Conservation (phyloP, 2,797 vertebrate species). For the Tragopan temminckii region DNA sequence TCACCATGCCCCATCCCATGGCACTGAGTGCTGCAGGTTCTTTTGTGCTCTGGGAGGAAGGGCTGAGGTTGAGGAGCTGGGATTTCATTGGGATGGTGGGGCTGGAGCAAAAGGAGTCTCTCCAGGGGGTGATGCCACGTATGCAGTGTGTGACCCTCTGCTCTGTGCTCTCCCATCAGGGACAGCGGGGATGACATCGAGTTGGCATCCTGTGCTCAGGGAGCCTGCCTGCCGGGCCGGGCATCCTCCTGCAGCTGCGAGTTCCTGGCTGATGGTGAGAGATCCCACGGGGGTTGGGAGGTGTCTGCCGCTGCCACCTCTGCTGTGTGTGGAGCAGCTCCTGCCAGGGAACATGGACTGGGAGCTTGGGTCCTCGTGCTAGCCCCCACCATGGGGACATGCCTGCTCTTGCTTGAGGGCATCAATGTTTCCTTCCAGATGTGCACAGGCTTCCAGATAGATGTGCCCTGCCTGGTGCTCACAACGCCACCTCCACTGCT, state of each 20-base stretch:
- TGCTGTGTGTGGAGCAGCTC: background rate
- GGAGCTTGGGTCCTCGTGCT: background rate
- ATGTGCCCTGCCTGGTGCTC: background rate
- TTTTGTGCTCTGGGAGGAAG: background rate
- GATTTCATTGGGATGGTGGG: background rate
- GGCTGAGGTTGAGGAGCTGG: background rate
- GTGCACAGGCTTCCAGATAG: slow-evolving; percentile 86
- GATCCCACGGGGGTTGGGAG: fast-evolving
- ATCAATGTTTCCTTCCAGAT: slow-evolving; percentile 67
- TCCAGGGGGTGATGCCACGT: fast-evolving
- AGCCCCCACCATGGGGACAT: fast-evolving
- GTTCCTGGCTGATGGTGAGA: slow-evolving; percentile 91
- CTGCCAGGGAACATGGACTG: background rate
- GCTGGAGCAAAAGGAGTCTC: fast-evolving
- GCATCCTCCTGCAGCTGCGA: slow-evolving; percentile 95
- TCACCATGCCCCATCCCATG: background rate
- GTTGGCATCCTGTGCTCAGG: slow-evolving; percentile 90
- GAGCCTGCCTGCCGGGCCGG: slow-evolving; percentile 86
- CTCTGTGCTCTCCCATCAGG: slow-evolving; percentile 76
- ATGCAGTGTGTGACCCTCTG: fast-evolving
- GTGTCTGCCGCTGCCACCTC: background rate
- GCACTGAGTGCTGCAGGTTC: background rate
- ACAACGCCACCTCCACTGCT: background rate
- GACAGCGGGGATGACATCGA: slow-evolving; percentile 96
- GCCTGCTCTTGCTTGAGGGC: background rate